Evolutionary conservation across 2,888 invertebrate species (phyloP).

Genomic region (Anodontia alba): DNA sequence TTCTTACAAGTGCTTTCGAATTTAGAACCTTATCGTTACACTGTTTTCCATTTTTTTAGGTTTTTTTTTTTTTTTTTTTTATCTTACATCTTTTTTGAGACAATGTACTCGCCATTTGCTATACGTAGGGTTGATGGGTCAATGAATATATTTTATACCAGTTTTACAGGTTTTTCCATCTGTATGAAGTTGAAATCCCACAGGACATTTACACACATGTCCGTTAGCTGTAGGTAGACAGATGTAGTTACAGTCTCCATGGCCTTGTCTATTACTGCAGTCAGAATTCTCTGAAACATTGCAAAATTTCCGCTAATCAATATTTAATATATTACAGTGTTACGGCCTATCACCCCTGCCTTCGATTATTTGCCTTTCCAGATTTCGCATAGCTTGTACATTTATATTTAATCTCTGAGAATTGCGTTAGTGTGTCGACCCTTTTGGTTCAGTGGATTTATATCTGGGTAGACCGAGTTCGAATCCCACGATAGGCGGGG

Average conservation of each 20-base stretch:
- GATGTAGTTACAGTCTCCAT: neutral
- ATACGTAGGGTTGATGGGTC: too few relatives aligned
- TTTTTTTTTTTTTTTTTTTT: too few relatives aligned
- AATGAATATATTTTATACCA: too few relatives aligned
- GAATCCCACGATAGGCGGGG: too few relatives aligned
- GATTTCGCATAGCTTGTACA: neutral
- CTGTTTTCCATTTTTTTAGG: too few relatives aligned
- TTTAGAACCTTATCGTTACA: too few relatives aligned
- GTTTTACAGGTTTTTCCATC: neutral
- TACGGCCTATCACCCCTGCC: neutral
- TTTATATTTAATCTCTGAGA: neutral
- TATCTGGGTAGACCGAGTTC: too few relatives aligned
- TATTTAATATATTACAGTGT: neutral
- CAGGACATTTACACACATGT: neutral
- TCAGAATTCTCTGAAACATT: neutral
- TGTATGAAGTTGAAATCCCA: neutral
- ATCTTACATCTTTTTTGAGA: too few relatives aligned
- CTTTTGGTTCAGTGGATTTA: too few relatives aligned
- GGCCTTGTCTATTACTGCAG: neutral
- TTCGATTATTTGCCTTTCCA: too few relatives aligned
- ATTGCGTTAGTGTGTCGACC: neutral
- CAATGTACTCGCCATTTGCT: too few relatives aligned
- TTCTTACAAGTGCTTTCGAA: too few relatives aligned
- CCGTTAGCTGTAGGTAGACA: neutral
- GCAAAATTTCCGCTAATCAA: neutral